Conservation (phyloP, 2,797 vertebrate species). For the Pelochelys cantorii region DNA sequence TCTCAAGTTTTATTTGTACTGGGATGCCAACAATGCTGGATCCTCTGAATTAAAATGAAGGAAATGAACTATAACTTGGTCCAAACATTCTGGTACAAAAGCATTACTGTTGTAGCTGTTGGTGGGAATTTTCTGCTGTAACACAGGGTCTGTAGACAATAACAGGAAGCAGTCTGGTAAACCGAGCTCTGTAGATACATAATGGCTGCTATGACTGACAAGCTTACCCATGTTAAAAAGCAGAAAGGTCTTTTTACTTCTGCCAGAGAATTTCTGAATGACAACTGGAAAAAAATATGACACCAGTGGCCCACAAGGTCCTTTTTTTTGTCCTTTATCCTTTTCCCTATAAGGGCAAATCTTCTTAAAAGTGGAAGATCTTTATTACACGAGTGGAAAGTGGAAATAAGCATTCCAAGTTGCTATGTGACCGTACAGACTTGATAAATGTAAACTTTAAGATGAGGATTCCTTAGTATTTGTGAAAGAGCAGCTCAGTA, state of each 20-base stretch:
- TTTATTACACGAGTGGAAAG: conserved; percentile 1
- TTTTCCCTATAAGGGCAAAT: conserved; percentile 11
- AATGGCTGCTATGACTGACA: conserved; percentile 18
- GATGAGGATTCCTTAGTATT: not conserved
- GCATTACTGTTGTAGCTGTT: conserved; percentile 58
- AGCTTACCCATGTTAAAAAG: conserved; percentile 24
- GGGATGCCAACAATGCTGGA: not conserved
- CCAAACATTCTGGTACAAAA: conserved; percentile 62
- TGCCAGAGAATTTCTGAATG: not conserved
- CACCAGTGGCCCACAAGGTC: conserved; percentile 1
- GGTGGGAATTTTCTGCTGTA: conserved; percentile 24
- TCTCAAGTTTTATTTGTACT: not conserved
- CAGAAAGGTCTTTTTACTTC: not conserved
- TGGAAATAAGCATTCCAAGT: not conserved
- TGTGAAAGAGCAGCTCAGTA: not conserved
- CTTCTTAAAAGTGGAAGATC: not conserved
- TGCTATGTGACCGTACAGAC: not conserved
- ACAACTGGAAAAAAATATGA: not conserved
- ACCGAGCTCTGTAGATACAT: not conserved
- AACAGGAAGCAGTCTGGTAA: conserved; percentile 64
- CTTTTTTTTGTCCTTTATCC: not conserved
- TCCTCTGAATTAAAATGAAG: conserved; percentile 53
- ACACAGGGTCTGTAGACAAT: conserved; percentile 51
- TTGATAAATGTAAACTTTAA: not conserved
- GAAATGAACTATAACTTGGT: conserved; percentile 57